phyloP scores from a whole-genome alignment of 2,797 vertebrate genomes.

The Apodemus agrarius region DNA sequence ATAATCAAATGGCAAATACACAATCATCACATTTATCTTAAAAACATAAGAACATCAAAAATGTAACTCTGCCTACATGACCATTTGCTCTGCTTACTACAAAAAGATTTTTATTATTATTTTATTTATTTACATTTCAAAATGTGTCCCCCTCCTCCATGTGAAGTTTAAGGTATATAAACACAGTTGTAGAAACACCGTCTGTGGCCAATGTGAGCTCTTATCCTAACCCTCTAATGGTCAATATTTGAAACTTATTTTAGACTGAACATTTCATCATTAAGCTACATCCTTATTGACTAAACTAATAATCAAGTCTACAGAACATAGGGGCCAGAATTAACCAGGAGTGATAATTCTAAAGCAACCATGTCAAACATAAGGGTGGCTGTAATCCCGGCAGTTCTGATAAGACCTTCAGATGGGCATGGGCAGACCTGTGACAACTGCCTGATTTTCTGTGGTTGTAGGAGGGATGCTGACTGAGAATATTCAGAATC shows the following conservation, averaged over 20 bases:
- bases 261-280: not conserved
- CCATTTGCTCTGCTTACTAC: not conserved
- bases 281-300: not conserved
- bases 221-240: not conserved
- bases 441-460: not conserved
- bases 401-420: not conserved
- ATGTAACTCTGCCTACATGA: not conserved
- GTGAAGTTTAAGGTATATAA: not conserved
- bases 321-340: not conserved
- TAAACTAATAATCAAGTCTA: not conserved
- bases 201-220: not conserved
- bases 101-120: not conserved
- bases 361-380: not conserved
- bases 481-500: not conserved
- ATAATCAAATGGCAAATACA: not conserved
- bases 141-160: not conserved
- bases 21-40: slow-evolving; percentile 27
- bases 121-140: not conserved
- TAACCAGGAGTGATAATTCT: not conserved
- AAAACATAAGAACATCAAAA: slow-evolving; percentile 19
- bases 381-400: not conserved
- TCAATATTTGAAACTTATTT: not conserved
- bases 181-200: not conserved
- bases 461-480: not conserved
- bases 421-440: not conserved